A percentile compares a stretch with the other conserved stretches of the same genome.
phyloP scores from a whole-genome alignment of 2,797 vertebrate species.

The Ispidina picta region DNA sequence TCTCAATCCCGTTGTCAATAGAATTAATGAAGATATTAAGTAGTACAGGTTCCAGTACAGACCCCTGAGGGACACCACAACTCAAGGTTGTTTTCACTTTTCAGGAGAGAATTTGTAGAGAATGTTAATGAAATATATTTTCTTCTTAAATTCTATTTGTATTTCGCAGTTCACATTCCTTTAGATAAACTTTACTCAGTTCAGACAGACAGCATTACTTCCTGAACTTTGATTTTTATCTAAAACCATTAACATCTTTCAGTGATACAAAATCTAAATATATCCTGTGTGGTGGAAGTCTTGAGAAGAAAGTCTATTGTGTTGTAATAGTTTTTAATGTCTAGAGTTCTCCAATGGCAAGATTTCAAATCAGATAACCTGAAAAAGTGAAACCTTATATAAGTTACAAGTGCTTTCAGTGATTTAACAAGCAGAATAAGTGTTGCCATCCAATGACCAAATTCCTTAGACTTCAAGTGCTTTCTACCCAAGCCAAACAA shows the following conservation, averaged over 20 bases:
- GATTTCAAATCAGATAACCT: slow-evolving; percentile 30
- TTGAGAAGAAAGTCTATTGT: background rate
- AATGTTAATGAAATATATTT: background rate
- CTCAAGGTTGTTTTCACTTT: background rate
- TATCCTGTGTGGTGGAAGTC: background rate
- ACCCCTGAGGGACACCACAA: background rate
- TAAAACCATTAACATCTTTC: slow-evolving; percentile 30
- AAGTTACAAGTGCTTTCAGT: slow-evolving; percentile 10
- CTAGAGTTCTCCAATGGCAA: slow-evolving; percentile 30
- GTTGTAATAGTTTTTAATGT: slow-evolving; percentile 19
- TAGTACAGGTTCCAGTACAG: too few relatives aligned
- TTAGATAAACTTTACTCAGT: slow-evolving; percentile 71
- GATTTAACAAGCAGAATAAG: background rate
- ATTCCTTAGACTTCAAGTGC: background rate
- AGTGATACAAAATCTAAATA: slow-evolving; percentile 15
- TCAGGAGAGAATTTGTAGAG: background rate
- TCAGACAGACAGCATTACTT: slow-evolving; percentile 37
- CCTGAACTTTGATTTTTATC: slow-evolving; percentile 24
- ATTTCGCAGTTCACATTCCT: background rate
- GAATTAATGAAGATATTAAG: too few relatives aligned
- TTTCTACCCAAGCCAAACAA: background rate
- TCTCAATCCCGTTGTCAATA: too few relatives aligned
- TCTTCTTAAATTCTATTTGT: background rate
- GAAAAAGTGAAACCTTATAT: background rate
- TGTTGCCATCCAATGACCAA: background rate